Conservation (phyloP, 2,797 vertebrate genomes). For the Oreortyx pictus region DNA sequence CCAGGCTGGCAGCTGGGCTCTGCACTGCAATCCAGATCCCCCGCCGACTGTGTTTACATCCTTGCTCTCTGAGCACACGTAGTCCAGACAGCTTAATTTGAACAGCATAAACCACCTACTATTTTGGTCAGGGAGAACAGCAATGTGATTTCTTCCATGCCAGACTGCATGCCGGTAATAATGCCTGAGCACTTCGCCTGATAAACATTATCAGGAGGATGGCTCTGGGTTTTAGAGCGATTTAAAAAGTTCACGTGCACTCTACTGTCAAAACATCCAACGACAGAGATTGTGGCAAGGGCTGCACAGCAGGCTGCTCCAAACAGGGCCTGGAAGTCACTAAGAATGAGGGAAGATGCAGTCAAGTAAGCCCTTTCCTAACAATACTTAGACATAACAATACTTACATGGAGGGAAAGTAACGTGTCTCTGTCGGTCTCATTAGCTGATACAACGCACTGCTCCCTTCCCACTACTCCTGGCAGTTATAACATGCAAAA, state of each 20-base stretch:
- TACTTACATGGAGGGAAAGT: too few relatives aligned
- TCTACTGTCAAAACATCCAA: background rate
- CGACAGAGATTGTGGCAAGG: background rate
- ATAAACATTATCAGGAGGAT: background rate
- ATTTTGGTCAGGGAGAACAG: conserved; percentile 57
- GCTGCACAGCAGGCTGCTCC: background rate
- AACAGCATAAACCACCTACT: conserved; percentile 53
- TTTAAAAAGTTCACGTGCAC: background rate
- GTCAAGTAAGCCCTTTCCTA: background rate
- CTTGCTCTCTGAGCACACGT: background rate
- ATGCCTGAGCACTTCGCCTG: background rate
- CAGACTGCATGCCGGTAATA: conserved; percentile 1
- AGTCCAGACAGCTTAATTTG: conserved; percentile 21
- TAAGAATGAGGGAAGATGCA: background rate
- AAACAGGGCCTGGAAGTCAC: background rate
- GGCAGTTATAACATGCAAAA: background rate
- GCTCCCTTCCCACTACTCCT: background rate
- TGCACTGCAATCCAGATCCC: background rate
- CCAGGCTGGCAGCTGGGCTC: background rate
- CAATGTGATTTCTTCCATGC: background rate
- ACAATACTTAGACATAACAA: background rate
- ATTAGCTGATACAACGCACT: background rate
- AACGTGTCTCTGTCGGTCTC: background rate
- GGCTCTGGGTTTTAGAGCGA: background rate
- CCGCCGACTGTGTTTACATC: conserved; percentile 28